These are phyloP conservation scores for Masticophis lateralis DNA, from an alignment of 2,797 vertebrate species.

Conservation along the genomic window DNA sequence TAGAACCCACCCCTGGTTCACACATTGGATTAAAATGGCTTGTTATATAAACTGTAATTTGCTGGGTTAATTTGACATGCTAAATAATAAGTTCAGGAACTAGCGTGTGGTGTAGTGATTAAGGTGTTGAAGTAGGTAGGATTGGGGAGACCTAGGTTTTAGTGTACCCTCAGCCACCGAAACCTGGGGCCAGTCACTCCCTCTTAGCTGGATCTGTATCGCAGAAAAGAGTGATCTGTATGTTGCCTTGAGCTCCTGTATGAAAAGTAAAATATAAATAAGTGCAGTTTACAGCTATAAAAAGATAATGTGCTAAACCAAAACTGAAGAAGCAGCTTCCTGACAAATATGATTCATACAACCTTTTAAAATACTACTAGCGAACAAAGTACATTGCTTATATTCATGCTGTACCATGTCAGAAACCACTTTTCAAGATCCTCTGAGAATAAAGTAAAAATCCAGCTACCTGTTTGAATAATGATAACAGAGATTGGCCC, in stretches of 20 bases:
- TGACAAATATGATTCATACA: neutral
- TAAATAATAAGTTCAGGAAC: neutral
- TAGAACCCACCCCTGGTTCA: neutral
- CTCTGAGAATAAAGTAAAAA: neutral
- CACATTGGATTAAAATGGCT: neutral
- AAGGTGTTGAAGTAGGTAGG: neutral
- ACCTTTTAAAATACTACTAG: neutral
- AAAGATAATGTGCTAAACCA: neutral
- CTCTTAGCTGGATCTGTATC: neutral
- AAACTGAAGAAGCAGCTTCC: neutral
- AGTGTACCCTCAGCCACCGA: neutral
- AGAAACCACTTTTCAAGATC: neutral
- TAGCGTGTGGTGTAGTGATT: neutral
- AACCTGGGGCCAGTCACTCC: neutral
- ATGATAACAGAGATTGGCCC: neutral
- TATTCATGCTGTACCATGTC: neutral
- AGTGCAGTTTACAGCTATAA: neutral
- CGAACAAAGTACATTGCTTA: neutral
- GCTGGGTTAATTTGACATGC: neutral
- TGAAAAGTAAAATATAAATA: neutral
- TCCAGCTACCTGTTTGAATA: neutral
- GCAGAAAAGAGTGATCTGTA: neutral
- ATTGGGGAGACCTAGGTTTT: neutral
- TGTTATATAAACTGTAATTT: neutral
- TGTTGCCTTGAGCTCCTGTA: neutral